Evolutionary conservation across 2,797 vertebrate species (phyloP), one percentile per base, ranked within the genome.

Genomic region (Fistularia commersonii): DNA sequence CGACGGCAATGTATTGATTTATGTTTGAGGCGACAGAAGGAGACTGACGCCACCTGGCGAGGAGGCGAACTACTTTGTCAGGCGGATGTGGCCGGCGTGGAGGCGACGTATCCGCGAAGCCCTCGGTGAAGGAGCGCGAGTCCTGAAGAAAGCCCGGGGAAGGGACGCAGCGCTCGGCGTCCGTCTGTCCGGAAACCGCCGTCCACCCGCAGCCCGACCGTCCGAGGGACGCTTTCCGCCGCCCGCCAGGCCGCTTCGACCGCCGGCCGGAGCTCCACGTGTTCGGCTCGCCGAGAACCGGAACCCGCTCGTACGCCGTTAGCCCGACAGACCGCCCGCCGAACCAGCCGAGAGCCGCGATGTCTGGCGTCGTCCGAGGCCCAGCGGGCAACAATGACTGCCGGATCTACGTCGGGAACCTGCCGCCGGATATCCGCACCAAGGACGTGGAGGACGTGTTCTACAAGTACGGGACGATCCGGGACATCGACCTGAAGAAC

Each of bases 381-480:
- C 90, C 90, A 8, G 90, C 90, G 7, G 90, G 90, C 32, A 91
- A 89, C 76, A 91, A 91, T 75, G 93, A 95, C 67, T 93, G 93
- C 61, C 89, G 93, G 49, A 94, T 95, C 44, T 96, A 96, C 35
- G 93, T 96, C 34, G 93, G 93, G 0, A 96, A 95, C 43, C 91
- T 96, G 1, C 94, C 93, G 0, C 92, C 91, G 3, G 93, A 96
- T 73, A 94, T 96, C 51, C 92, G 94, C 55, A 94, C 94, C 3
- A 94, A 94, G 62, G 95, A 97, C 47, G 86, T 97, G 48, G 94
- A 95, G 46, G 94, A 95, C 50, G 91, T 97, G 7, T 97, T 96
- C 64, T 95, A 95, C 76, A 95, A 96, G 52, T 96, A 94, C 74
- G 94, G 95, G 1, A 91, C 93, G 5, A 96, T 96, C 45, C 87